Evolutionary conservation across 2,888 invertebrate genomes (phyloP).

Genomic region (Tipula vernalis): DNA sequence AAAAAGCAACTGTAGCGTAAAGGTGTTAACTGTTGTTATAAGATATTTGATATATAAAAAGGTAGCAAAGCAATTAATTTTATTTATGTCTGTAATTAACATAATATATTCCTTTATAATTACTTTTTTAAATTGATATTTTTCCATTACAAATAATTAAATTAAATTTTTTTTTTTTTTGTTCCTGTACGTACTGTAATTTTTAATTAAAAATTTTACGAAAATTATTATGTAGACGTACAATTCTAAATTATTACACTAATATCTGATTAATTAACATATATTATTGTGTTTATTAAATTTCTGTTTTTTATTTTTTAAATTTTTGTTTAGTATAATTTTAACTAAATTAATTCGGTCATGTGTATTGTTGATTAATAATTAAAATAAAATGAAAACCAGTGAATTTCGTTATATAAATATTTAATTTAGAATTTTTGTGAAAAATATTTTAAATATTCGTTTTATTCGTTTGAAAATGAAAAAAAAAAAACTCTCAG

Average conservation of each 20-base stretch:
- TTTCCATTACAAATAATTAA: not conserved
- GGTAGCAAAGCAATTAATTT: not conserved
- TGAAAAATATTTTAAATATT: not conserved
- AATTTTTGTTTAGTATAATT: not conserved
- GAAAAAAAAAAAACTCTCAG: not conserved
- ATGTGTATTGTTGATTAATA: not conserved
- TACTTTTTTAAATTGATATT: not conserved
- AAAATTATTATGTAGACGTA: not conserved
- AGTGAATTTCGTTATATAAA: not conserved
- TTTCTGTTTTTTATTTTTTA: not conserved
- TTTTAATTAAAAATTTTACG: not conserved
- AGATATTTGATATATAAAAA: not conserved
- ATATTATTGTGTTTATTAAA: not conserved
- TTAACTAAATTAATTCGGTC: not conserved
- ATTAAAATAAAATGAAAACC: not conserved
- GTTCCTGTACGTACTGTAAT: not conserved
- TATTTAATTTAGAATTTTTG: not conserved
- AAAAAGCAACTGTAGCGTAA: not conserved
- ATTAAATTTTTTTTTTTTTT: not conserved
- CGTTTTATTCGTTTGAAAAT: not conserved
- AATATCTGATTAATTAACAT: not conserved
- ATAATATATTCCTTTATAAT: not conserved
- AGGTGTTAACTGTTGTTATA: not conserved
- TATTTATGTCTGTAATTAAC: not conserved
- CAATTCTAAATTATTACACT: not conserved